These are phyloP conservation scores for Novumbra hubbsi DNA, from an alignment of 2,797 vertebrate species.

Conservation along the genomic window DNA sequence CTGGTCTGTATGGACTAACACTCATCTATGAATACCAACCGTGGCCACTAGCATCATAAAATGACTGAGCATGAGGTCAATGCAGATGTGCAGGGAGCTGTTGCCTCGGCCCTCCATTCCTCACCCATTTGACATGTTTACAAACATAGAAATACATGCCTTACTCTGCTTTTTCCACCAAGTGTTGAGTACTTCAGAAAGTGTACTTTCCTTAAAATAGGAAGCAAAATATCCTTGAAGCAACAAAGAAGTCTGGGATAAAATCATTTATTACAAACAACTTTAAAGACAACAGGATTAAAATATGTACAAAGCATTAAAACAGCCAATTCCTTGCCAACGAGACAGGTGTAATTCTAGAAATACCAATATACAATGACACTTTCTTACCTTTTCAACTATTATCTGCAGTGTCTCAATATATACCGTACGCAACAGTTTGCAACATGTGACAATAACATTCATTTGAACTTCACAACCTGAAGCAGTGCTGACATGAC, in stretches of 20 bases:
- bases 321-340: neutral
- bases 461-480: neutral
- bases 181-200: neutral
- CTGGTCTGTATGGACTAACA: neutral
- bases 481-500: neutral
- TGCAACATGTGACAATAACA: neutral
- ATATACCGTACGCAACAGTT: neutral
- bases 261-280: slow-evolving; percentile 9
- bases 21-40: neutral
- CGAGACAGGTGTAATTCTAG: neutral
- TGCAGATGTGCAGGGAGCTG: neutral
- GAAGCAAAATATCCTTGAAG: neutral
- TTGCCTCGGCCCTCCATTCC: neutral
- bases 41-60: neutral
- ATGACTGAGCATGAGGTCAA: neutral
- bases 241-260: neutral
- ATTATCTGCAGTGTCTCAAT: neutral
- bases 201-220: neutral
- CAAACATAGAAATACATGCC: neutral
- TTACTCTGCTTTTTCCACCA: neutral
- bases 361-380: neutral
- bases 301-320: slow-evolving; percentile 5
- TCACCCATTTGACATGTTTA: neutral
- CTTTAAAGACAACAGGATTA: neutral
- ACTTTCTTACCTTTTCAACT: neutral